A percentile compares a stretch with the other conserved stretches of the same genome.
Conservation (phyloP, 2,888 invertebrate species). For the Shargacucullia verbasci region DNA sequence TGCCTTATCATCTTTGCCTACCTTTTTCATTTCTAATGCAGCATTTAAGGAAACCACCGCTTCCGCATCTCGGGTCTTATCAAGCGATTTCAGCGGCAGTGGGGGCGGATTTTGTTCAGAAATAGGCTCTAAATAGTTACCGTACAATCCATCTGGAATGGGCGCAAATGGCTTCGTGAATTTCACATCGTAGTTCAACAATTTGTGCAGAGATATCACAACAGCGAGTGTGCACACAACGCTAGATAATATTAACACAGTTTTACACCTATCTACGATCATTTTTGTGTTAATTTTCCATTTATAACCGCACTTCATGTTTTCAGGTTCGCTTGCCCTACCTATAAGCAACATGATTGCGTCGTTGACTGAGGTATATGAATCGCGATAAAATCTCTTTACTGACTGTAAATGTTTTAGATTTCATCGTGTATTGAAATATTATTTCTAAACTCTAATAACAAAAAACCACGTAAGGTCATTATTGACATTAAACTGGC, state of each 20-base stretch:
- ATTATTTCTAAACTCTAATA: slow-evolving; percentile 78
- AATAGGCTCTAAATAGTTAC: slow-evolving; percentile 78
- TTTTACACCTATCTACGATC: slow-evolving; percentile 82
- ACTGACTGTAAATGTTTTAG: slow-evolving; percentile 69
- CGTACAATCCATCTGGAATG: slow-evolving; percentile 80
- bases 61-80: slow-evolving; percentile 88
- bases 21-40: slow-evolving; percentile 94
- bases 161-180: slow-evolving; percentile 81
- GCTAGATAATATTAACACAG: slow-evolving; percentile 81
- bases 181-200: slow-evolving; percentile 78
- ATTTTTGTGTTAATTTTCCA: slow-evolving; percentile 76
- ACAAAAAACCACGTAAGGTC: slow-evolving; percentile 82
- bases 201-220: slow-evolving; percentile 79
- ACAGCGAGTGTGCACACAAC: slow-evolving; percentile 81
- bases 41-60: slow-evolving; percentile 95
- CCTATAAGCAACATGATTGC: slow-evolving; percentile 82
- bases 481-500: slow-evolving; percentile 61
- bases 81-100: slow-evolving; percentile 58
- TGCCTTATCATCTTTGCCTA: slow-evolving; percentile 96
- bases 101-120: slow-evolving; percentile 64
- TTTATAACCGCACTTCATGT: slow-evolving; percentile 75
- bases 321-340: slow-evolving; percentile 72
- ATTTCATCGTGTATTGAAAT: slow-evolving; percentile 79
- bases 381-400: slow-evolving; percentile 67
- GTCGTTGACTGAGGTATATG: slow-evolving; percentile 60